Evolutionary conservation across 2,888 invertebrate genomes (phyloP), one percentile per base, ranked within the genome.

Genomic region (Theretra japonica): DNA sequence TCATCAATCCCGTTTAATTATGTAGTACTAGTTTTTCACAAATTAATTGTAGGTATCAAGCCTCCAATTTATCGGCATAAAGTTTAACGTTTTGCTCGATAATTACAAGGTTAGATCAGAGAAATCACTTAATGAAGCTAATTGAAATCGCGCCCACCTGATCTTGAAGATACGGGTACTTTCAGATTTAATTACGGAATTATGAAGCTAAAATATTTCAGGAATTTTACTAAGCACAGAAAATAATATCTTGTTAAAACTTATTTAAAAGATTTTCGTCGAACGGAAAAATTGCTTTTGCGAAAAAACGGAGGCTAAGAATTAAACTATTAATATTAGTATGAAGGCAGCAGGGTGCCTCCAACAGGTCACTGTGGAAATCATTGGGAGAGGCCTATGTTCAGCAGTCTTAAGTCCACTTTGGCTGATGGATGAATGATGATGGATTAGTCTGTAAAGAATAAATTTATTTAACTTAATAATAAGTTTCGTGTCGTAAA

Each of bases 101-200:
- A 71, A 56, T 65, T 71, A 53, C 15, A 73, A 70, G 8, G 68
- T 21, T 70, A 68, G 19, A 71, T 21, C 11, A 15, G 5, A 28
- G 21, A 68, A 33, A 57, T 71, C 41, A 33, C 60, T 23, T 33
- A 57, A 68, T 70, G 60, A 57, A 23, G 23, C n/a, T 70, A 70
- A 72, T 72, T 68, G 65, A 65, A 72, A 58, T 68, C 30, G 19
- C 68, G 53, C 68, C 41, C 48, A 68, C 23, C 23, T 57, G 41
- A 57, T 57, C 11, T 25, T 68, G 68, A 17, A 28, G 62, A 65
- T 53, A 21, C 57, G 53, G n/a, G 53, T 53, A 53, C 53, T 53
- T 71, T 59, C 23, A 4, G 48, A 70, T 59, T 48, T 48, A 57
- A 71, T 71, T 71, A 71, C 11, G 19, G 11, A 59, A 69, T 56